phyloP scores from a whole-genome alignment of 2,113 vertebrate species.

The Sphaerodactylus townsendi region DNA sequence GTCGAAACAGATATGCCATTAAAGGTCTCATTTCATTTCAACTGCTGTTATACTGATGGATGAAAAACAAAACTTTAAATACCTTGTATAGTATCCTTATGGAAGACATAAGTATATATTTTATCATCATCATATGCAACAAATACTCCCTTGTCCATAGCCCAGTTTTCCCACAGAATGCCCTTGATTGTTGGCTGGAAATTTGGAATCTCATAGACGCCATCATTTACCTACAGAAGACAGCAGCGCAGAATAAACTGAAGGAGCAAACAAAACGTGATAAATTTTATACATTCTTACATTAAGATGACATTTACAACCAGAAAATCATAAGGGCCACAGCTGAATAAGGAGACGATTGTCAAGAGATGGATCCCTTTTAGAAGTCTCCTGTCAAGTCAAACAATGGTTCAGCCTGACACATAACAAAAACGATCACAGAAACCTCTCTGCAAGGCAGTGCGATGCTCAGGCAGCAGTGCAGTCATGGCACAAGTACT shows the following conservation, averaged over 20 bases:
- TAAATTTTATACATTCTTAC: neutral
- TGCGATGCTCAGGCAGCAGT: too few species aligned
- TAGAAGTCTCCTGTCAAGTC: too few species aligned
- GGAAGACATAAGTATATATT: constrained; percentile 89
- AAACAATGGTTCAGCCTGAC: too few species aligned
- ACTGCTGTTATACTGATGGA: neutral
- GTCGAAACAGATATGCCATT: too few species aligned
- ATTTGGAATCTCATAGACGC: constrained; percentile 87
- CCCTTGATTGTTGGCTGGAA: constrained; percentile 93
- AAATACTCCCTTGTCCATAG: constrained; percentile 89
- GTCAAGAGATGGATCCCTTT: too few species aligned
- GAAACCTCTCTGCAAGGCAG: too few species aligned
- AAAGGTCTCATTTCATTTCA: too few species aligned
- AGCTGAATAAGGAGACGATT: too few species aligned
- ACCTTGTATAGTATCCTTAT: constrained; percentile 95
- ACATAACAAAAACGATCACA: too few species aligned
- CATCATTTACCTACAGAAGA: constrained; percentile 80
- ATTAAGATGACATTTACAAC: neutral
- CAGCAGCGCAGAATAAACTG: constrained; percentile 18
- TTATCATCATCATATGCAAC: constrained; percentile 94
- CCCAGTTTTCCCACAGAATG: constrained; percentile 95
- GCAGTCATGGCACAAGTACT: too few species aligned
- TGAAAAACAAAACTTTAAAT: constrained; percentile 40
- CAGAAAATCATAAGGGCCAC: neutral
- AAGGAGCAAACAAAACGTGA: neutral